These are phyloP conservation scores for Ptychodera flava DNA, from an alignment of 35 echinoderm and acorn worm genomes.

Conservation along the genomic window DNA sequence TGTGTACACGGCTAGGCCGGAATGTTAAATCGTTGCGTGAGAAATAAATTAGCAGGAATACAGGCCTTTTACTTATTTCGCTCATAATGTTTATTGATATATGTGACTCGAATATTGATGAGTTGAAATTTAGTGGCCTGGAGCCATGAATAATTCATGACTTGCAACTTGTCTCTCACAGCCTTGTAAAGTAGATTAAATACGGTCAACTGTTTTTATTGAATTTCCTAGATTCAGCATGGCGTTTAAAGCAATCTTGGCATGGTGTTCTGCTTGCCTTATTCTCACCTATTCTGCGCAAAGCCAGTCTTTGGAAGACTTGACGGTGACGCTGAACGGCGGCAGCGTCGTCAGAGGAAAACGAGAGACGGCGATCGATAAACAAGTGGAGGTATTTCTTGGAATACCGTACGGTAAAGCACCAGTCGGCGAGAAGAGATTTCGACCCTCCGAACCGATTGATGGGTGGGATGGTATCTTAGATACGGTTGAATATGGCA, in stretches of 20 bases:
- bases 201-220: neutral
- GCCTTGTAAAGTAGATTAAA: neutral
- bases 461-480: constrained; percentile 8
- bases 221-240: neutral
- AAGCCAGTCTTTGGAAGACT: neutral
- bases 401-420: constrained; percentile 58
- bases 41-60: no score
- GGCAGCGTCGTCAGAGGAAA: constrained; percentile 10
- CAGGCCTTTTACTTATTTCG: neutral
- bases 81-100: neutral
- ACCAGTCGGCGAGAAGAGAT: constrained; percentile 30
- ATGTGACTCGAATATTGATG: neutral
- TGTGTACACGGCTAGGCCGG: no score
- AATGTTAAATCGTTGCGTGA: no score
- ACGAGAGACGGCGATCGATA: constrained; percentile 6
- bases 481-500: constrained; percentile 28
- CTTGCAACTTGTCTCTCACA: neutral
- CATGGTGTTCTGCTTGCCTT: neutral
- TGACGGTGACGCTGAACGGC: neutral
- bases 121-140: neutral
- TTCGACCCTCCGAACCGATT: constrained; percentile 33
- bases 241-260: neutral
- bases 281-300: neutral
- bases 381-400: constrained; percentile 39
- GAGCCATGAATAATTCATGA: neutral